Percentiles rank a stretch among this genome's conserved stretches.
These are phyloP conservation scores for Nycticryphes semicollaris DNA, from an alignment of 2,113 vertebrate species.

Conservation along the genomic window DNA sequence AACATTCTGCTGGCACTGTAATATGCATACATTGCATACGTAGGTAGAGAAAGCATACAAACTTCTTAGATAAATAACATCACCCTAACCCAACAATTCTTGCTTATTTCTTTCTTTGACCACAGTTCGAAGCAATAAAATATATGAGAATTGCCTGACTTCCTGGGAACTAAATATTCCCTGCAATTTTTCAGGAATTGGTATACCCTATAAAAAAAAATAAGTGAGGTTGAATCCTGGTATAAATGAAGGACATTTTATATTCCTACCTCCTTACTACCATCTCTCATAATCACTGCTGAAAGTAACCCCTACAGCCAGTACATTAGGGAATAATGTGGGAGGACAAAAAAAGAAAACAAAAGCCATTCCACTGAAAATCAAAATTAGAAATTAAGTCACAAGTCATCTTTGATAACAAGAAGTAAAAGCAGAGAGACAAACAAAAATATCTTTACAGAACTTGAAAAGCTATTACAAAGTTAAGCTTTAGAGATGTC, in stretches of 20 bases:
- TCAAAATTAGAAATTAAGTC: neutral
- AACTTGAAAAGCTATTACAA: neutral
- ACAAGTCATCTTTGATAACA: neutral
- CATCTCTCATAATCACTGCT: neutral
- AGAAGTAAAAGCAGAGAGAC: neutral
- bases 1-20: neutral
- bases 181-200: neutral
- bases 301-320: neutral
- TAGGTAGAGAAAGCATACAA: neutral
- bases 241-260: neutral
- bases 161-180: neutral
- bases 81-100: rapidly evolving
- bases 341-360: neutral
- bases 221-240: neutral
- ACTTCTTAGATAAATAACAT: neutral
- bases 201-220: neutral
- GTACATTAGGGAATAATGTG: neutral
- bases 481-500: neutral
- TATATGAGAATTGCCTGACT: neutral
- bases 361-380: neutral
- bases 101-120: neutral
- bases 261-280: neutral
- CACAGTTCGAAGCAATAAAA: neutral
- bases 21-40: neutral
- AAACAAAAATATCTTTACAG: neutral